A percentile compares a stretch with the other conserved stretches of the same genome.
phyloP scores from a whole-genome alignment of 1,140 invertebrate genomes.

The Calliphora vicina region DNA sequence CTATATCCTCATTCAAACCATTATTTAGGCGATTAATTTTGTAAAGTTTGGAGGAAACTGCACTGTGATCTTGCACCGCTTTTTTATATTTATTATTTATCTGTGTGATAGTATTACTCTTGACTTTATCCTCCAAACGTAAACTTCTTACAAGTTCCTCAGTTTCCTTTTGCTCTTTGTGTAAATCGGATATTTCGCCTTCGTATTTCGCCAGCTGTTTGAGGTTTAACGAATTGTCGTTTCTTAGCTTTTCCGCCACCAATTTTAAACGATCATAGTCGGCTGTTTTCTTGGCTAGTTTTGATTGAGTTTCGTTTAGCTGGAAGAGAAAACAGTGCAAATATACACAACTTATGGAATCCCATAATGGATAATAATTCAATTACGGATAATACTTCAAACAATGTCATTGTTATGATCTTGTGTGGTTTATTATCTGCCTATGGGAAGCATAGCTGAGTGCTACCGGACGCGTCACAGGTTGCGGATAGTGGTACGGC shows the following conservation, averaged over 20 bases:
- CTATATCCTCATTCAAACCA: constrained; percentile 36
- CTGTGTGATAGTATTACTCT: constrained; percentile 33
- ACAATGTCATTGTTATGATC: too few species aligned
- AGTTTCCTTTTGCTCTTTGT: constrained; percentile 44
- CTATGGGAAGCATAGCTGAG: too few species aligned
- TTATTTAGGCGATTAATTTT: constrained; percentile 38
- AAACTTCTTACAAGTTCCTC: constrained; percentile 44
- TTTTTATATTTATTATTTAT: constrained; percentile 39
- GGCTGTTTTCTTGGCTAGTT: constrained; percentile 40
- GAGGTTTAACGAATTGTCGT: constrained; percentile 43
- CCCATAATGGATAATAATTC: too few species aligned
- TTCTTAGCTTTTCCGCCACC: constrained; percentile 45
- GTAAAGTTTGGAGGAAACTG: constrained; percentile 37
- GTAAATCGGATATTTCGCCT: constrained; percentile 44
- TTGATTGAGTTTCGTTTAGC: constrained; percentile 39
- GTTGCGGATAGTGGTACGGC: too few species aligned
- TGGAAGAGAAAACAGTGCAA: background rate
- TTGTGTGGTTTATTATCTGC: too few species aligned
- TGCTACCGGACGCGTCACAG: too few species aligned
- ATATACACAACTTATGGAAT: too few species aligned
- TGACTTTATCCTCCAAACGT: constrained; percentile 40
- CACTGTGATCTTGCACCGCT: constrained; percentile 31
- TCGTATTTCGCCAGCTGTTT: constrained; percentile 46
- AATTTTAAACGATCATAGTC: constrained; percentile 48
- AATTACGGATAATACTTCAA: too few species aligned